Base-by-base conservation (phyloP, 2,888 invertebrate genomes). In the Tetropium fuscum region DNA sequence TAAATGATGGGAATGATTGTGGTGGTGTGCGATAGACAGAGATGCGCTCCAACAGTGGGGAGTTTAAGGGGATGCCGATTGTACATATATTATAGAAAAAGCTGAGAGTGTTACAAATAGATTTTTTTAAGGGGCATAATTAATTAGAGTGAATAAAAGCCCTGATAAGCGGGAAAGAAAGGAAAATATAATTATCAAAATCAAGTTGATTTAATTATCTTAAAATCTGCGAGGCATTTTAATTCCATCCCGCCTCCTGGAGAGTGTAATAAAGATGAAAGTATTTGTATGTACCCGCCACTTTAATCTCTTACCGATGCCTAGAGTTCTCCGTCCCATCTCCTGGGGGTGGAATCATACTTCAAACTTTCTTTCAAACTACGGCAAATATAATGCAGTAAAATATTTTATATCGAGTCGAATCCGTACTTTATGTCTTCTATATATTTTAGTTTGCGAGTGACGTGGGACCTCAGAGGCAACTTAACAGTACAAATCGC, bases 271-370 rank as follows among this genome's bases (percentile, higher is more conserved):
- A 63, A 58, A 65, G 63, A 63, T 63, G 60, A 65, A 34, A 65
- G 65, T 63, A 63, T 62, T 65, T 65, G 58, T 65, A 51, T 65
- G 58, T 65, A 63, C 65, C 49, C 40, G 58, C 62, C 65, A 63
- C 65, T 65, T 65, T 51, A 63, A 65, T 65, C 60, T 65, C 53
- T 53, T 25, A 53, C 58, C 58, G 48, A 61, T 58, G 58, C 54
- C n/a, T 56, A 44, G 56, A 55, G 64, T 54, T 62, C 55, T 58
- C 48, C 53, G 38, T 47, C 49, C 16, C 11, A 38, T 60, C 62
- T 53, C 63, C 25, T 20, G 58, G 49, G 65, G 58, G 51, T 48
- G 40, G 49, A 54, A 60, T 63, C 55, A 60, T 65, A 62, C 60
- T 65, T 60, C 62, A 65, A 65, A 65, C 62, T 65, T 64, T 62